phyloP scores from a whole-genome alignment of 2,888 invertebrate species.

The Cephus pygmeus region DNA sequence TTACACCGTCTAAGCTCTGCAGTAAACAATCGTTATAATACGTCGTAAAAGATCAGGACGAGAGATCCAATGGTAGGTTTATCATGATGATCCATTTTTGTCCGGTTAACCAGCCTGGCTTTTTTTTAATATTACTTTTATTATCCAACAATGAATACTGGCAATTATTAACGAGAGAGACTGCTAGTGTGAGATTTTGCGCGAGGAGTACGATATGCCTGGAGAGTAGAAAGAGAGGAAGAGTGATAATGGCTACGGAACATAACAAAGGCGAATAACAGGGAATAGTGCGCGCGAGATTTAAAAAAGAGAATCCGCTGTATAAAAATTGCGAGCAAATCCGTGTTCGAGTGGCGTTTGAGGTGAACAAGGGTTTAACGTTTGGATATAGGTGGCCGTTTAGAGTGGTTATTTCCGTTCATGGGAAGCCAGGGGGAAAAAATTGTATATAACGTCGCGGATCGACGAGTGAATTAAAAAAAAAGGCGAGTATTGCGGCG shows the following conservation, averaged over 20 bases:
- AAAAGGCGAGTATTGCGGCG: slow-evolving; percentile 8
- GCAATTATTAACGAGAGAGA: neutral
- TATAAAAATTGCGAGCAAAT: slow-evolving; percentile 11
- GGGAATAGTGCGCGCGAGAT: neutral
- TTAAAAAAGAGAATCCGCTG: slow-evolving; percentile 13
- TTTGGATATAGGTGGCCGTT: neutral
- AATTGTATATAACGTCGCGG: slow-evolving; percentile 17
- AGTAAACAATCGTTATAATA: neutral
- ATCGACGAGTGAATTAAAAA: neutral
- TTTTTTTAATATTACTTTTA: neutral
- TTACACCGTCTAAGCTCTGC: neutral
- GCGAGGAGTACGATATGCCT: slow-evolving; percentile 3
- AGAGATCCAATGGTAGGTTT: neutral
- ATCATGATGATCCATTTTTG: neutral
- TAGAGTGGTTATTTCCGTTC: neutral
- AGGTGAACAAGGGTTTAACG: slow-evolving; percentile 4
- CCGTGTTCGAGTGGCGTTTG: slow-evolving; percentile 19
- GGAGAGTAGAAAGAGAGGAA: slow-evolving; percentile 14
- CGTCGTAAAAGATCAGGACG: neutral
- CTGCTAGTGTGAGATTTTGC: neutral
- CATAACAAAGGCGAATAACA: neutral
- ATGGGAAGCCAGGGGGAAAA: neutral
- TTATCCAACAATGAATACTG: neutral
- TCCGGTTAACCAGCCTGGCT: neutral
- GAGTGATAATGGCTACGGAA: slow-evolving; percentile 19